These are phyloP conservation scores for Ectropis crepuscularia DNA, from an alignment of 2,888 invertebrate genomes.

Conservation along the genomic window DNA sequence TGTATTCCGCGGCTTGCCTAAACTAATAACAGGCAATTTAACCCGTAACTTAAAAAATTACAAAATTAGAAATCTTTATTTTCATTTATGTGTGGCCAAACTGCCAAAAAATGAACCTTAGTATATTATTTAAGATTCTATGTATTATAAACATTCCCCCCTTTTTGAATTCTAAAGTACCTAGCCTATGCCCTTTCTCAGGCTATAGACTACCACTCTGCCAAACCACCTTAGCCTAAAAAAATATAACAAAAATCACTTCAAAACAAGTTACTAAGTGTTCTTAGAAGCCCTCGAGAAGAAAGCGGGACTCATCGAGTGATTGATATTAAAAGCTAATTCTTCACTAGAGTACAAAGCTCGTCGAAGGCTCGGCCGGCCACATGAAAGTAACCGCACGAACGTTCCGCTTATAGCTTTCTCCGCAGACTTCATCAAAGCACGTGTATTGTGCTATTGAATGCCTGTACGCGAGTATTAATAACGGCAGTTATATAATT, in stretches of 20 bases:
- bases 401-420: conserved; percentile 62
- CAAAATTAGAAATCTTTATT: too few species aligned
- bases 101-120: too few species aligned
- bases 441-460: conserved; percentile 47
- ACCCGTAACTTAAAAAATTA: too few species aligned
- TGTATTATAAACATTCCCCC: too few species aligned
- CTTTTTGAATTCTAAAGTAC: too few species aligned
- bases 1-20: too few species aligned
- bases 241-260: not conserved
- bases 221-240: too few species aligned
- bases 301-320: conserved; percentile 34
- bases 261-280: not conserved
- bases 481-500: conserved; percentile 38
- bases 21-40: too few species aligned
- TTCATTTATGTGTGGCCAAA: too few species aligned
- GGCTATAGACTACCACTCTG: too few species aligned
- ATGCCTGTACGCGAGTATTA: conserved; percentile 41
- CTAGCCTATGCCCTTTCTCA: too few species aligned
- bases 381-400: conserved; percentile 67
- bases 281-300: conserved; percentile 13
- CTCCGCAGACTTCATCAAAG: conserved; percentile 54
- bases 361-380: conserved; percentile 48
- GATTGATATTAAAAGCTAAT: conserved; percentile 48
- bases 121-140: too few species aligned
- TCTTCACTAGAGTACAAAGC: conserved; percentile 55